Evolutionary conservation across 2,797 vertebrate genomes (phyloP), one percentile per base, ranked within the genome.

Genomic region (Lateolabrax maculatus): DNA sequence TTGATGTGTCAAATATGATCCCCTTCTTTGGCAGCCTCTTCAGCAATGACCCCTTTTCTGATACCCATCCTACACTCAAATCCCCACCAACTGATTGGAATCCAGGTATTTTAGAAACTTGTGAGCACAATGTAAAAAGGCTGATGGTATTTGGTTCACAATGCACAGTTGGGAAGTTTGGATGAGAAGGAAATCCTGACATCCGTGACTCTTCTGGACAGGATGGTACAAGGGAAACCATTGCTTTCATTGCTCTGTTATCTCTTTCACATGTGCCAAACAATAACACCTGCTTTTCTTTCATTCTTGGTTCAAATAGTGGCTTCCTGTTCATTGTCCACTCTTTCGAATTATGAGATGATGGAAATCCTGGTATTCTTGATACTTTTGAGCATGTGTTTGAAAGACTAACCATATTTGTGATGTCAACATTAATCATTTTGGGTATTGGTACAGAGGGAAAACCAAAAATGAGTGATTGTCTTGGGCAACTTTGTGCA

Each of bases 91-190:
- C 12, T 44, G 89, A 86, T 52, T 84, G 55, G 23, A 90, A 86
- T 67, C 92, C 92, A 29, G 86, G 81, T 75, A 92, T 90, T 71
- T 49, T 80, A 16, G 91, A 93, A 78, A 68, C 70, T 27, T 71
- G 56, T 9, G 85, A 60, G 55, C 85, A 89, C 60, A 69, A 5
- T 27, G 85, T 41, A 37, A 71, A 70, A 41, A 91, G 75, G 23
- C 78, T 88, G 41, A 77, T 57, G 8, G 84, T 84, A 71, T 78
- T 46, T 77, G 67, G 65, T 49, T 58, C 29, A 75, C 23, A 63
- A 80, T 65, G 60, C 1, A 77, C 15, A 64, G 41, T 69, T 63
- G 5, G 9, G 6, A 78, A 69, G 34, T 77, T 79, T 66, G 84
- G 78, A 73, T 64, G 53, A 71, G 85, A 89, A 52, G 92, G 86